Evolutionary conservation across 2,888 invertebrate genomes (phyloP).

Genomic region (Brachynemurus nebulosus): DNA sequence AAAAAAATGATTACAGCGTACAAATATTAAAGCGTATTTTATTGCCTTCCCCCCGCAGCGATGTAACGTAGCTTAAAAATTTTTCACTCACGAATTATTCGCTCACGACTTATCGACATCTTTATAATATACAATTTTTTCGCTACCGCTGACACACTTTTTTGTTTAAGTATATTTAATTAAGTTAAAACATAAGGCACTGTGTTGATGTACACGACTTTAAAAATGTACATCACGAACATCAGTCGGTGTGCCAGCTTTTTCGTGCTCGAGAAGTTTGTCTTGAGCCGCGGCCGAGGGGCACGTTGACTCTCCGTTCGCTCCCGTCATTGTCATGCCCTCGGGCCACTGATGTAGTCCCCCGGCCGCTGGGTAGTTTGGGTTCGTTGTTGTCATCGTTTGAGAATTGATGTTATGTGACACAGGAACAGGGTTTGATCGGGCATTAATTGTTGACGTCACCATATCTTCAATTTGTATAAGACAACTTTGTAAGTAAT

Average conservation of each 20-base stretch:
- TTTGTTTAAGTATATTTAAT: too few relatives aligned
- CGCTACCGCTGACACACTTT: too few relatives aligned
- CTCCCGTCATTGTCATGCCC: constrained; percentile 10
- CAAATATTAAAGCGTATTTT: constrained; percentile 31
- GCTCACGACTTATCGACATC: too few relatives aligned
- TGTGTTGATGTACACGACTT: too few relatives aligned
- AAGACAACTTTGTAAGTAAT: constrained; percentile 64
- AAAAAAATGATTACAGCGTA: too few relatives aligned
- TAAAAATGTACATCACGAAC: constrained; percentile 72
- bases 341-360: constrained; percentile 25
- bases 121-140: too few relatives aligned
- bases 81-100: too few relatives aligned
- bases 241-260: constrained; percentile 73
- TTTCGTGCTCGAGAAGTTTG: constrained; percentile 46
- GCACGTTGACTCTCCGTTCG: constrained; percentile 25
- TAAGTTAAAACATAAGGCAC: too few relatives aligned
- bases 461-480: constrained; percentile 70
- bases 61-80: too few relatives aligned
- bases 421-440: constrained; percentile 33
- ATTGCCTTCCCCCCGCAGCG: constrained; percentile 30
- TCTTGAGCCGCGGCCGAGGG: constrained; percentile 27
- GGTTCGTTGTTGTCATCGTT: constrained; percentile 18
- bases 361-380: constrained; percentile 22
- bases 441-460: constrained; percentile 39
- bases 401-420: constrained; percentile 6